Percentiles rank a stretch among this genome's conserved stretches.
phyloP scores from a whole-genome alignment of 1,140 invertebrate genomes.

The Probaryconus sp. region DNA sequence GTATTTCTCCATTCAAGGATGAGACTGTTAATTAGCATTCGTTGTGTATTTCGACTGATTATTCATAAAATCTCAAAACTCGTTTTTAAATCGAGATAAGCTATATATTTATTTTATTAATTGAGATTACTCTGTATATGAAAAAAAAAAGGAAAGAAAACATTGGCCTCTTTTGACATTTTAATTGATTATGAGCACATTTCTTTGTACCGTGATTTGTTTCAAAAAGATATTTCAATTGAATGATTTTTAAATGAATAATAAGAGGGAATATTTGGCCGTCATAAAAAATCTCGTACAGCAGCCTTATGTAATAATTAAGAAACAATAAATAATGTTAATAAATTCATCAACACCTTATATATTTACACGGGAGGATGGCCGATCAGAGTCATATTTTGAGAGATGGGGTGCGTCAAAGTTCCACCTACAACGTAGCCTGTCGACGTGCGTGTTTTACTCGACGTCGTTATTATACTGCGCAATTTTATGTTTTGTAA shows the following conservation, averaged over 20 bases:
- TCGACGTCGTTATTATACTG: conserved; percentile 64
- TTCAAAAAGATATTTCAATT: conserved; percentile 7
- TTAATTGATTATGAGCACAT: conserved; percentile 35
- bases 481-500: conserved; percentile 68
- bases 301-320: too few species aligned
- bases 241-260: too few species aligned
- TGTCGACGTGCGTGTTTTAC: conserved; percentile 51
- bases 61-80: conserved; percentile 52
- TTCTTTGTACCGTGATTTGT: background rate
- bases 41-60: conserved; percentile 42
- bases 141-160: conserved; percentile 38
- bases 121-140: conserved; percentile 51
- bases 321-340: background rate
- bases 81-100: conserved; percentile 31
- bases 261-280: too few species aligned
- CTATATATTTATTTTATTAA: conserved; percentile 36
- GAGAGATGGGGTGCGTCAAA: conserved; percentile 63
- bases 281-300: too few species aligned
- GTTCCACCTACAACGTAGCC: conserved; percentile 67
- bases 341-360: background rate
- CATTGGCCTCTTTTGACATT: conserved; percentile 40
- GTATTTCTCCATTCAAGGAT: conserved; percentile 37
- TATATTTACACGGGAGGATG: background rate
- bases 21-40: conserved; percentile 48
- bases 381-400: conserved; percentile 17